These are phyloP conservation scores for Acanthurus lineatus DNA, from an alignment of 2,797 vertebrate genomes.

Conservation along the genomic window DNA sequence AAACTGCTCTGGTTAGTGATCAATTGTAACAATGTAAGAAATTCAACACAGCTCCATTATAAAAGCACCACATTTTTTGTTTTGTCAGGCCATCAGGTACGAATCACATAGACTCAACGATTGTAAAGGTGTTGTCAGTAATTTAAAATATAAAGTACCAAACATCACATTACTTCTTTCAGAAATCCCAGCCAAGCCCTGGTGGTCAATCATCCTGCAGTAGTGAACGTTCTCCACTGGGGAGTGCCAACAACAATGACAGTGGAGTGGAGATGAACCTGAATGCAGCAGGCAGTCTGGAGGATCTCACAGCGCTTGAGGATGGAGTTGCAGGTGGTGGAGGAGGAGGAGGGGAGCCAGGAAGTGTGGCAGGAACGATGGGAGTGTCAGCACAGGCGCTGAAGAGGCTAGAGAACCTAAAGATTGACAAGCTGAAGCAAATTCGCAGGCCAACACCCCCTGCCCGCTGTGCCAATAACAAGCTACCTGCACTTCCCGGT, in stretches of 20 bases:
- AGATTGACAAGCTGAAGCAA: conserved; percentile 96
- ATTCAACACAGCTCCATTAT: background rate
- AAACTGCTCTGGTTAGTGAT: conserved; percentile 88
- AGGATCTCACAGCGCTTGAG: conserved; percentile 94
- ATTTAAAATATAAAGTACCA: background rate
- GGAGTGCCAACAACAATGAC: conserved; percentile 97
- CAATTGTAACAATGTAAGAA: background rate
- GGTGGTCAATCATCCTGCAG: conserved; percentile 96
- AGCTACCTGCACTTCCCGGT: conserved; percentile 92
- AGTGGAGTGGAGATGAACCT: conserved; percentile 98
- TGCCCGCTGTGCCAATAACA: conserved; percentile 84
- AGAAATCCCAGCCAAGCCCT: conserved; percentile 97
- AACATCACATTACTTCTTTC: conserved; percentile 13
- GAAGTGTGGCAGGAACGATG: conserved; percentile 86
- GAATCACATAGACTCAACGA: background rate
- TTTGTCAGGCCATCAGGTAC: too few species aligned
- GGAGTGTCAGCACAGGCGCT: conserved; percentile 92
- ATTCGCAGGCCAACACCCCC: conserved; percentile 88
- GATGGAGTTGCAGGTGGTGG: conserved; percentile 88
- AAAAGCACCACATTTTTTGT: background rate
- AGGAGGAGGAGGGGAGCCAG: conserved; percentile 78
- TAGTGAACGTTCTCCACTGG: conserved; percentile 95
- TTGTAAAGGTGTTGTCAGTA: background rate
- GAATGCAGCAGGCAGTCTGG: conserved; percentile 93
- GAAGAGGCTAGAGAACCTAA: conserved; percentile 94